Conservation (phyloP, 2,888 invertebrate species). For the Lampropteryx suffumata region DNA sequence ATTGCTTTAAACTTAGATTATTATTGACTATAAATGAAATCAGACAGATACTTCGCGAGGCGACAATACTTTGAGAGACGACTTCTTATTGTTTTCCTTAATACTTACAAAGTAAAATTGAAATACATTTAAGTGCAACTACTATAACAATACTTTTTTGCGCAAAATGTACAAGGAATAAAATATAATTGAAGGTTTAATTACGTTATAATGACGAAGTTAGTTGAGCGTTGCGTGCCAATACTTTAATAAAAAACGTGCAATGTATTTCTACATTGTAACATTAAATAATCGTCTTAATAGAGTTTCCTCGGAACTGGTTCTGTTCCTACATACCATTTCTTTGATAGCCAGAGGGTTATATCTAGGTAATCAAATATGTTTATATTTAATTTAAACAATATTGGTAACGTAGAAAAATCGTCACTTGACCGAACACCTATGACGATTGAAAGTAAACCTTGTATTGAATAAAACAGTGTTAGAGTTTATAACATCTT, state of each 20-base stretch:
- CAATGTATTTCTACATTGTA: constrained; percentile 32
- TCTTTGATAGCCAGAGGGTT: constrained; percentile 4
- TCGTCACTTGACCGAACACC: too few species aligned
- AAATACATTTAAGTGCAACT: not conserved
- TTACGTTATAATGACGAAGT: constrained; percentile 8
- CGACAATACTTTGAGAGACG: too few species aligned
- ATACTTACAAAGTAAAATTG: not conserved
- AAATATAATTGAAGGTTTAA: constrained; percentile 14
- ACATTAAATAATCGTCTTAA: constrained; percentile 27
- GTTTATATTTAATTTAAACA: not conserved
- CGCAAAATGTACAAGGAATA: constrained; percentile 12
- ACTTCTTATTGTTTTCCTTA: too few species aligned
- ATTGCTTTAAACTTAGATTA: too few species aligned
- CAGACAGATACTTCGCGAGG: too few species aligned
- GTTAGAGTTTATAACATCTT: too few species aligned
- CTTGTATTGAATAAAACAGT: too few species aligned
- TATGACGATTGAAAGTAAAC: too few species aligned
- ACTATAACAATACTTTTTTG: constrained; percentile 15
- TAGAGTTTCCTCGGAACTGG: constrained; percentile 31
- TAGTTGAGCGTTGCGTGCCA: constrained; percentile 14
- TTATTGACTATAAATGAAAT: too few species aligned
- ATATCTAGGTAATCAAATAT: constrained; percentile 6
- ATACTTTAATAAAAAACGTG: constrained; percentile 18
- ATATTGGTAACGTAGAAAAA: too few species aligned
- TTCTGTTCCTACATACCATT: constrained; percentile 9